Evolutionary conservation across 2,797 vertebrate species (phyloP), one percentile per base, ranked within the genome.

Genomic region (Manis javanica): DNA sequence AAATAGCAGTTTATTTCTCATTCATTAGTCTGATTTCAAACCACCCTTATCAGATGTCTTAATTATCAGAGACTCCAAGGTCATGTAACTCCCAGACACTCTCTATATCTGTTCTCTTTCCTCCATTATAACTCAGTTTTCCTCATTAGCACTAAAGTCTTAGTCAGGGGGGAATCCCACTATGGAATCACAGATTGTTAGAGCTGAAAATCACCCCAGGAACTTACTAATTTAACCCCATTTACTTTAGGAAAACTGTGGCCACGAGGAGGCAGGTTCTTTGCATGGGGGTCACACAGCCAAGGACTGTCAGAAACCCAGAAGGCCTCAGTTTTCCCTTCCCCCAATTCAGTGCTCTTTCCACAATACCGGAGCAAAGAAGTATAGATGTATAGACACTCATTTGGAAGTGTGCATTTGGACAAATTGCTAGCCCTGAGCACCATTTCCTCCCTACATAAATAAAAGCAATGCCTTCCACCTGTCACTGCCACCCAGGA

Each of bases 1-100:
- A 97, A 82, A 96, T 4, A 95, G 51, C 57, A 83, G 96, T 97
- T 97, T 90, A 91, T 59, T 68, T 96, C 84, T 93, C 90, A 96
- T 90, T 97, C 92, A 94, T 96, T 90, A 95, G 66, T 79, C 31
- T 91, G 85, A 88, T 90, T 96, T 92, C 94, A 92, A 90, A 88
- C 34, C 39, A 26, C 63, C 57, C 71, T 97, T 93, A 85, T 26
- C 16, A 29, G 69, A 72, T 85, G 49, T 61, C 83, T 95, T 89
- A 92, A 96, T 89, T 91, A 97, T 64, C 66, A 81, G 85, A 96
- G 89, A 92, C 42, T 85, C 64, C 77, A 90, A 93, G 69, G 66
- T 91, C 75, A 26, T 14, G 10, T 31, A 89, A 84, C 64, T 94
- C 55, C 12, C 71, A 59, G 69, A 34, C 5, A 39, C 24, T 57